Conservation (phyloP, 2,113 vertebrate genomes). For the Melanostigma gelatinosum region DNA sequence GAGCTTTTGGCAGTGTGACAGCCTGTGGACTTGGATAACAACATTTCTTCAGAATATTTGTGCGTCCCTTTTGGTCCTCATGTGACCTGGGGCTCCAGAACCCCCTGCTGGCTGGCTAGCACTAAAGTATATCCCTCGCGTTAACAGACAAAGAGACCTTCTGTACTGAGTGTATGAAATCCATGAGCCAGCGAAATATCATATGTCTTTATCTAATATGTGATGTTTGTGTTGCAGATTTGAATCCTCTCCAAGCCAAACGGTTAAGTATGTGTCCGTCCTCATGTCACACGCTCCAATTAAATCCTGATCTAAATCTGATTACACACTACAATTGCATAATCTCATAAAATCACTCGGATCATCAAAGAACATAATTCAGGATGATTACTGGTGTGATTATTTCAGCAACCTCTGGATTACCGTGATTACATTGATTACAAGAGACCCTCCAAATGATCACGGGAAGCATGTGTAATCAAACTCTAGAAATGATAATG, state of each 20-base stretch:
- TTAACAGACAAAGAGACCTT: slow-evolving; percentile 44
- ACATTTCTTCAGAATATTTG: slow-evolving; percentile 11
- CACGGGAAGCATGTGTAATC: background rate
- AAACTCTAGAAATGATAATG: background rate
- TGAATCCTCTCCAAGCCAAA: slow-evolving; percentile 56
- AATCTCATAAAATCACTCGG: background rate
- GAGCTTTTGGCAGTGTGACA: background rate
- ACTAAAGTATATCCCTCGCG: slow-evolving; percentile 21
- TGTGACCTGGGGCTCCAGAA: slow-evolving; percentile 35
- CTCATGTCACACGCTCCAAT: background rate
- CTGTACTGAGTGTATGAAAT: slow-evolving; percentile 7
- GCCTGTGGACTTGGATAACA: slow-evolving; percentile 10
- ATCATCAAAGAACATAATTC: slow-evolving; percentile 18
- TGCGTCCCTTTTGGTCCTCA: slow-evolving; percentile 19
- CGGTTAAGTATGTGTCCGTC: slow-evolving; percentile 68
- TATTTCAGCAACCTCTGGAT: background rate
- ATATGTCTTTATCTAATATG: slow-evolving; percentile 33
- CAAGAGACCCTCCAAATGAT: background rate
- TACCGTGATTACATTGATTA: slow-evolving; percentile 16
- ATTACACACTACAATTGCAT: slow-evolving; percentile 5
- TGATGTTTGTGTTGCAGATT: slow-evolving; percentile 73
- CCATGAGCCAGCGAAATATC: slow-evolving; percentile 7
- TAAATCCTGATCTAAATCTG: slow-evolving; percentile 11
- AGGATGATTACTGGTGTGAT: slow-evolving; percentile 28
- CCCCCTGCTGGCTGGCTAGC: slow-evolving; percentile 12